Conservation (phyloP, 35 echinoderm and acorn worm species). For the Hemicentrotus pulcherrimus region DNA sequence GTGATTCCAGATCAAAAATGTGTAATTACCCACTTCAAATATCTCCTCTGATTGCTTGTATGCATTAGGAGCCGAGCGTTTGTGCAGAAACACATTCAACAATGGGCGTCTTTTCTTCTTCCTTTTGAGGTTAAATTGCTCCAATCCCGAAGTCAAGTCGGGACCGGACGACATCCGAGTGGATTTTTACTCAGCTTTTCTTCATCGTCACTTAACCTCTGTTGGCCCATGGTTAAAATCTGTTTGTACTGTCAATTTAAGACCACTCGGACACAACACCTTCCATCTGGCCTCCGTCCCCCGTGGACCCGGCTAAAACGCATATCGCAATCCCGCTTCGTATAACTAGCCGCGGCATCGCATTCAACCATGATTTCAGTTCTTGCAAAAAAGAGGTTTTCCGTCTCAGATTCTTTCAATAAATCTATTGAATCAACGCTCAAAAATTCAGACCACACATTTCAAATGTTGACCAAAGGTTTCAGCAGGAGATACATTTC, state of each 20-base stretch:
- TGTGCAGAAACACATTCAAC: not conserved
- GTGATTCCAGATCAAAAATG: not conserved
- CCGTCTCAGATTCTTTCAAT: not conserved
- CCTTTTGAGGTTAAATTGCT: not conserved
- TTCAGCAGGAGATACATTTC: slow-evolving; percentile 30
- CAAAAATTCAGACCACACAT: slow-evolving; percentile 3
- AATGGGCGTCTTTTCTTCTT: not conserved
- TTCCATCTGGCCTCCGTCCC: slow-evolving; percentile 25
- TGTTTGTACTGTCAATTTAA: not conserved
- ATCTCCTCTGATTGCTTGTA: not conserved
- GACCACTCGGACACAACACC: slow-evolving; percentile 11
- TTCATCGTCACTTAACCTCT: slow-evolving; percentile 41
- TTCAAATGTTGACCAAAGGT: slow-evolving; percentile 41
- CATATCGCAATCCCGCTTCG: not conserved
- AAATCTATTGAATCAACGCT: not conserved
- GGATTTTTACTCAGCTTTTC: slow-evolving; percentile 3
- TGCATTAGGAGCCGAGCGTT: not conserved
- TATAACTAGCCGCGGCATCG: not conserved
- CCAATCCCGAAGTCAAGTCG: not conserved
- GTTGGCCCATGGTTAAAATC: slow-evolving; percentile 29
- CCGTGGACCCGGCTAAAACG: not conserved
- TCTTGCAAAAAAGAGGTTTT: not conserved
- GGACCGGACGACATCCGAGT: not conserved
- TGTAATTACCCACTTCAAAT: slow-evolving; percentile 4
- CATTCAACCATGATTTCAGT: not conserved